Conservation (phyloP, 2,113 vertebrate genomes). For the Notechis scutatus region DNA sequence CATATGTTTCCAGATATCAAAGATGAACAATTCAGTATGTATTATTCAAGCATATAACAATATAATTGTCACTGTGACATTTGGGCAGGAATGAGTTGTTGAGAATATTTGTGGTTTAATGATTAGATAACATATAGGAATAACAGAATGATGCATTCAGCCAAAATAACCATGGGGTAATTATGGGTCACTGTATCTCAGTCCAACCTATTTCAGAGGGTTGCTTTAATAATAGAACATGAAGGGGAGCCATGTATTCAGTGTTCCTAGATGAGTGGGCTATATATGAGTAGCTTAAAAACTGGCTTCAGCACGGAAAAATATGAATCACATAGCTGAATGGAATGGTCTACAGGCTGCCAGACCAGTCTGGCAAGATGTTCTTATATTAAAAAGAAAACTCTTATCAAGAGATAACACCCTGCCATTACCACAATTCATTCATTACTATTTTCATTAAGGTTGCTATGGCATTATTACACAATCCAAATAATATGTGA, state of each 20-base stretch:
- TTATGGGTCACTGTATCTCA: background rate
- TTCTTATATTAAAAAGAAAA: constrained; percentile 20
- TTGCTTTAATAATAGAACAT: background rate
- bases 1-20: background rate
- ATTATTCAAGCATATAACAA: background rate
- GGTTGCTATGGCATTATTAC: constrained; percentile 50
- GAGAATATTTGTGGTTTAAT: background rate
- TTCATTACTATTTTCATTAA: constrained; percentile 33
- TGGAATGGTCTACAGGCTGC: constrained; percentile 30
- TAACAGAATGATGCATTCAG: background rate
- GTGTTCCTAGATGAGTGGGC: background rate
- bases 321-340: background rate
- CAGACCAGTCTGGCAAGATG: constrained; percentile 32
- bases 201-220: background rate
- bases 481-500: constrained; percentile 2
- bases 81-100: background rate
- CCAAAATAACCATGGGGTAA: background rate
- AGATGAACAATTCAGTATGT: background rate
- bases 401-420: constrained; percentile 52
- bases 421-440: constrained; percentile 37
- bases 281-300: background rate
- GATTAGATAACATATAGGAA: background rate
- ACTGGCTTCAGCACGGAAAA: background rate
- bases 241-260: background rate
- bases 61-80: background rate